phyloP scores from a whole-genome alignment of 1,140 invertebrate genomes.

The Leptopilina boulardi region DNA sequence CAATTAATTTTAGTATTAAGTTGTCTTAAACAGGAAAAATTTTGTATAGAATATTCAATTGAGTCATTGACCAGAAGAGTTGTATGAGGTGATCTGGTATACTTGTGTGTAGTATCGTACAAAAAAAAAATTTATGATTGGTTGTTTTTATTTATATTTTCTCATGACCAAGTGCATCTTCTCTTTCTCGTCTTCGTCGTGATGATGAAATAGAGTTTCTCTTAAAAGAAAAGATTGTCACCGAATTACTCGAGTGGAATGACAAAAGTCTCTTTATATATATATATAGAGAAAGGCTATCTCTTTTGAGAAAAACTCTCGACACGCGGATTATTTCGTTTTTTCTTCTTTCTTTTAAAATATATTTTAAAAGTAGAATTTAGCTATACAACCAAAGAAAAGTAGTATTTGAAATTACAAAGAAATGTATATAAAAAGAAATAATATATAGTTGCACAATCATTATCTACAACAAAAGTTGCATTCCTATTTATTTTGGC shows the following conservation, averaged over 20 bases:
- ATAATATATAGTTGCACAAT: slow-evolving; percentile 5
- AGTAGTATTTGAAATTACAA: not conserved
- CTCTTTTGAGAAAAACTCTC: not conserved
- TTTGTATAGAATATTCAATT: too few species aligned
- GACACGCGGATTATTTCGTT: not conserved
- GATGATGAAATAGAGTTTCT: slow-evolving; percentile 26
- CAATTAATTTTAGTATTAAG: not conserved
- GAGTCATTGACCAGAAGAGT: slow-evolving; percentile 16
- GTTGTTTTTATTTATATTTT: slow-evolving; percentile 24
- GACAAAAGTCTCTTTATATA: not conserved
- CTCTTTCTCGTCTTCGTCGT: not conserved
- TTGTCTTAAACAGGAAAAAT: too few species aligned
- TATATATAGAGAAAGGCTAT: slow-evolving; percentile 24
- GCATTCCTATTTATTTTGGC: not conserved
- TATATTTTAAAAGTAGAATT: slow-evolving; percentile 25
- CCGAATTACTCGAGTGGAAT: slow-evolving; percentile 22
- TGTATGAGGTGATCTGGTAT: slow-evolving; percentile 1
- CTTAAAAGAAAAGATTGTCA: slow-evolving; percentile 22
- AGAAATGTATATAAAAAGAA: slow-evolving; percentile 11
- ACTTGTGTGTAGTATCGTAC: not conserved
- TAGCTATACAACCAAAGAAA: slow-evolving; percentile 23
- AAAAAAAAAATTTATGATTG: slow-evolving; percentile 6
- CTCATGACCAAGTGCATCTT: slow-evolving; percentile 19
- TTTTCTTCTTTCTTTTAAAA: not conserved
- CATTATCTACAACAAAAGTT: not conserved